A percentile compares a stretch with the other conserved stretches of the same genome.
Evolutionary conservation across 1,140 invertebrate species (phyloP).

Genomic region (Caenorhabditis inopinata): DNA sequence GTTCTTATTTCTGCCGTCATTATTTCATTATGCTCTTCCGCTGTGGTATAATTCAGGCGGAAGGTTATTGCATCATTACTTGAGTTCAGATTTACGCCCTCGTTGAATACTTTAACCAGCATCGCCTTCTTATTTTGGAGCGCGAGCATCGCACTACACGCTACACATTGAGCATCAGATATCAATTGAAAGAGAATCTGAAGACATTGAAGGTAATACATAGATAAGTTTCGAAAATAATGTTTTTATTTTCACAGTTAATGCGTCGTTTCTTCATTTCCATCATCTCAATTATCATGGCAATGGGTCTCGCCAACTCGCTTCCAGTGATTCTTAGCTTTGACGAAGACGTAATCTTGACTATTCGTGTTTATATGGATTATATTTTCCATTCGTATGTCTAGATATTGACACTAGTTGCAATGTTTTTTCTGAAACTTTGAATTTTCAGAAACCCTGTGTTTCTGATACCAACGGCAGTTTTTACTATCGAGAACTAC

Average conservation of each 20-base stretch:
- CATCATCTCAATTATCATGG: neutral
- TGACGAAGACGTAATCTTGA: neutral
- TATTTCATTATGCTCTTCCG: neutral
- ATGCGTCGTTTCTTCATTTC: constrained; percentile 20
- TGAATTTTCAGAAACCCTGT: neutral
- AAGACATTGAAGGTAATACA: neutral
- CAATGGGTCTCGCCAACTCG: neutral
- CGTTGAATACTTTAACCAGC: constrained; percentile 14
- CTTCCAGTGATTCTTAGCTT: neutral
- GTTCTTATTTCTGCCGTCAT: constrained; percentile 13
- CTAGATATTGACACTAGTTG: too few species aligned
- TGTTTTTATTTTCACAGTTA: neutral
- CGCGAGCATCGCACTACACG: constrained; percentile 2
- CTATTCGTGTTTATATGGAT: constrained; percentile 13
- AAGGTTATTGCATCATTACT: neutral
- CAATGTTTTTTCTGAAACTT: neutral
- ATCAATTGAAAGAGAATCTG: constrained; percentile 9
- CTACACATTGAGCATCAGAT: constrained; percentile 12
- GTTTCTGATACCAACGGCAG: neutral
- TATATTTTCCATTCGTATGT: constrained; percentile 12
- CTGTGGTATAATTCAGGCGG: neutral
- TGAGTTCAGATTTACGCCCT: neutral
- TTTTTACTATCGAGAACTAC: constrained; percentile 7
- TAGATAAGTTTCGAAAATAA: too few species aligned
- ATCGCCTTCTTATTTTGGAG: neutral